Base-by-base conservation (phyloP, 2,797 vertebrate genomes). In the Anguilla megastoma region DNA sequence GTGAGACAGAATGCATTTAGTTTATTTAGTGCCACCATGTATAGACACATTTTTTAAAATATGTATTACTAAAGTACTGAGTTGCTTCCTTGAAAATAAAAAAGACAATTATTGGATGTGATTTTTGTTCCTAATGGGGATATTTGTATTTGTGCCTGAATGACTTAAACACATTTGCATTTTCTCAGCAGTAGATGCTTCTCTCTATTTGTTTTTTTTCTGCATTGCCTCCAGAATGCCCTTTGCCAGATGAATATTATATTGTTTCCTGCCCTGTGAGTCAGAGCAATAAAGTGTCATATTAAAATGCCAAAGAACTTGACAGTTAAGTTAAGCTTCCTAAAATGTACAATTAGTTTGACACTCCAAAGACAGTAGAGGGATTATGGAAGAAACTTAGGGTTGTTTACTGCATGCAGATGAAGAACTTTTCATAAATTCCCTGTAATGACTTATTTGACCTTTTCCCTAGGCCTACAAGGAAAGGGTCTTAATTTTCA, bases 321-420 rank as follows among this genome's bases (percentile, higher is more conserved):
- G 27, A 79, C 52, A 85, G 71, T 69, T 36, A 85, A 45, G 54
- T 36, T 86, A 88, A 88, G 84, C 87, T 54, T 88, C 52, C 71
- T 85, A 88, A 88, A 79, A 79, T 56, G 87, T 88, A 58, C 87
- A 88, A 88, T 88, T 88, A 88, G 69, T 71, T 85, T 85, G 48
- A 85, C 69, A 71, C 84, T 71, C 84, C 84, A 50, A 85, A 88
- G 87, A 88, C 58, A 79, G 84, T 80, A 24, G 8, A 24, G 18
- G 69, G 87, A 85, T 88, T 85, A 80, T 36, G 82, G 84, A 88
- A 74, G 60, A 63, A 63, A 58, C 48, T 52, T 50, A 84, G 50
- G 21, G 87, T 52, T 85, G 71, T 79, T 30, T 18, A 21, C 84
- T n/a, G 48, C 41, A n/a, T 33, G 54, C 48, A 48, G 33, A 36